Base-by-base conservation (phyloP, 2,113 vertebrate species). In the Dromaius novaehollandiae region DNA sequence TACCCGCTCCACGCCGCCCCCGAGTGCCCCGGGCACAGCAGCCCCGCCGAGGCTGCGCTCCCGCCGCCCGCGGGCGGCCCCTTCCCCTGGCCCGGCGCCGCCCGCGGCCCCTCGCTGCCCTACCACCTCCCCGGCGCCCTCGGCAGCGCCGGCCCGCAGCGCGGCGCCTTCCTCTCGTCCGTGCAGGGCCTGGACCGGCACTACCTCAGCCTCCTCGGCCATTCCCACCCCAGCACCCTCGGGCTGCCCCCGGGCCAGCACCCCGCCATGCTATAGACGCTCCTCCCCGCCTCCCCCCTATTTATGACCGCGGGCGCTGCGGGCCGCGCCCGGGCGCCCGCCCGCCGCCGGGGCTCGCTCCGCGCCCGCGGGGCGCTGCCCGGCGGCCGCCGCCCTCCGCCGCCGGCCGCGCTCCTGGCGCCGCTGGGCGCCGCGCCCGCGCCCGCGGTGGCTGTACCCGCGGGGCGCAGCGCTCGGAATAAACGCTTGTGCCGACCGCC, bases 191-290 rank as follows among this genome's bases (percentile, higher is more conserved):
- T 99, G 80, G 99, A 99, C 96, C 98, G 99, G 82, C 99, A 99
- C 94, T 99, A 99, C 94, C 98, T 99, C 96, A 99, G 98, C 97
- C 98, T 99, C 36, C 97, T 99, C 69, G 98, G 99, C 50, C 99
- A 99, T 96, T 97, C 99, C 20, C 99, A 99, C 95, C 97, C 99
- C 34, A 99, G 98, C 87, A 96, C 98, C 34, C 99, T 99, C 68
- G 98, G 98, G 94, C 97, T 99, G 94, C 99, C 99, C 97, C 97
- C 98, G 22, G 98, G 99, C 53, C 99, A 99, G 94, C 99, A 99
- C 44, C 97, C 98, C 15, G 97, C 95, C 13, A 98, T 99, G 91
- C 98, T 99, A 97, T 99, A 98, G 94, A 65, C 86, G 90, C 94
- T 90, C 46, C 14, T 12, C 76, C 20, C 32, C 14, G 8, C 53